Evolutionary conservation across 35 echinoderm and acorn worm species (phyloP), one percentile per base, ranked within the genome.

Genomic region (Ptychodera flava): DNA sequence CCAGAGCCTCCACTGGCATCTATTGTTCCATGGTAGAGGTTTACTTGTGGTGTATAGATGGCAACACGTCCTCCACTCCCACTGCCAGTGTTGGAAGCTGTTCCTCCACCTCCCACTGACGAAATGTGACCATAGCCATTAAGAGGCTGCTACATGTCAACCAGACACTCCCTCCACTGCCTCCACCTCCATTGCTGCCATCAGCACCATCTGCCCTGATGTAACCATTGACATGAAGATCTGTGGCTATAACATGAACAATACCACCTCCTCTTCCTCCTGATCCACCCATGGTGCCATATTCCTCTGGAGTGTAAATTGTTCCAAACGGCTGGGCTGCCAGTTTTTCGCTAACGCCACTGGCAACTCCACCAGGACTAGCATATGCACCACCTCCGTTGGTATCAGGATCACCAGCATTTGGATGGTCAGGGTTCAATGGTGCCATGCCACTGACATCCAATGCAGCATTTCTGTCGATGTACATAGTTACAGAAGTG

Each of bases 21-120:
- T 35, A 87, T 89, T 37, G 35, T 84, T 84, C 94, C 94, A 16
- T 28, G 77, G 77, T 86, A 96, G 1, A 52, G 77, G 78, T 81
- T 80, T 12, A 82, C 78, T 29, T 79, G 36, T 37, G 80, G 78
- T 29, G 88, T 77, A 76, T 92, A 90, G 1, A 90, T 77, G 1
- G 90, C 94, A 81, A 96, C 92, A 27, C 94, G 85, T 33, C 94
- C 94, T 81, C 94, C 94, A 85, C 94, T 85, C 27, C 94, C 94
- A 92, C 91, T 92, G 1, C 94, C 94, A 81, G 87, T 90, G 31
- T 16, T 22, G 0, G 30, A 1, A 2, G 53, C 36, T 16, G 52
- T 36, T 0, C 85, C 85, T 76, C 85, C 75, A 22, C 94, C 94
- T 37, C 94, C 94, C n/a, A 16, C 79, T 22, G 94, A 87, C 33